A percentile compares a stretch with the other conserved stretches of the same genome.
These are phyloP conservation scores for Mohoua ochrocephala DNA, from an alignment of 2,113 vertebrate species.

Conservation along the genomic window DNA sequence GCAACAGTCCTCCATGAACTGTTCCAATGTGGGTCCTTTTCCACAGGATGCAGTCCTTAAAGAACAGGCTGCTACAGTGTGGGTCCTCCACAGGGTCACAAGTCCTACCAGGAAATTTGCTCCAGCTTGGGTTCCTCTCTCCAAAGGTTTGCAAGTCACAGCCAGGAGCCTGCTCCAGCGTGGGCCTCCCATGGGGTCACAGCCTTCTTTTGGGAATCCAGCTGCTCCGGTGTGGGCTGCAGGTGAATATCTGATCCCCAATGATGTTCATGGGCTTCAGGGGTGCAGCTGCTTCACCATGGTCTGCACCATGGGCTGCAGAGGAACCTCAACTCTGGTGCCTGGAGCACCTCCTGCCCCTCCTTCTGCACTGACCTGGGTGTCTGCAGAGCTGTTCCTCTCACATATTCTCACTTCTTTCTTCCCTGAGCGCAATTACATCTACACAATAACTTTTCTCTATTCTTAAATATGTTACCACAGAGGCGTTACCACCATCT, in stretches of 20 bases:
- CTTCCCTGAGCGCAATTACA: background rate
- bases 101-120: background rate
- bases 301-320: accelerated
- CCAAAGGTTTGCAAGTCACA: background rate
- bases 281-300: background rate
- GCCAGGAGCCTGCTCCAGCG: background rate
- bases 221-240: background rate
- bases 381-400: background rate
- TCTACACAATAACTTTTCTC: background rate
- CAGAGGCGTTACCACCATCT: background rate
- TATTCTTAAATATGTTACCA: background rate
- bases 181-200: accelerated
- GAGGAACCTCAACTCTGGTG: background rate
- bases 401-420: background rate
- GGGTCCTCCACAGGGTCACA: background rate
- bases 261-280: background rate
- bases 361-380: background rate
- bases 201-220: background rate
- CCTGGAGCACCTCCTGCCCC: background rate
- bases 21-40: background rate
- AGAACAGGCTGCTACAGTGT: background rate
- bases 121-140: background rate
- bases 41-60: background rate
- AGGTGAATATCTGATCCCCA: background rate
- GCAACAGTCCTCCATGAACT: background rate